Conservation (phyloP, 2,888 invertebrate species). For the Protodeltote pygarga region DNA sequence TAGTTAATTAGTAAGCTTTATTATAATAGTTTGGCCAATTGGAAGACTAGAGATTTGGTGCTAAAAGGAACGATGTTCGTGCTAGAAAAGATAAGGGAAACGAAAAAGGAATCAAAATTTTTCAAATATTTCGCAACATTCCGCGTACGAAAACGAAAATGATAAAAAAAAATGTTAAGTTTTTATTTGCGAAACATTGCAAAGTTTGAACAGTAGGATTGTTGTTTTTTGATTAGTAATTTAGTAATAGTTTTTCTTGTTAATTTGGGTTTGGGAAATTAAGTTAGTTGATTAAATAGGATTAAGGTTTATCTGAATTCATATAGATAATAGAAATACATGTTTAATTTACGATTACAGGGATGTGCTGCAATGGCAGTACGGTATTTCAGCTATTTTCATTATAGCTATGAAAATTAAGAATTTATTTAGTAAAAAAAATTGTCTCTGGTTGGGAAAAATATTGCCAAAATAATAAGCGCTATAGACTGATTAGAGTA, state of each 20-base stretch:
- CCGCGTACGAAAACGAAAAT: slow-evolving; percentile 65
- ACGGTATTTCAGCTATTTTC: slow-evolving; percentile 69
- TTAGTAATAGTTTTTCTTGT: slow-evolving; percentile 82
- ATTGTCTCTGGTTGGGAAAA: slow-evolving; percentile 65
- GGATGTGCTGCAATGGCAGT: slow-evolving; percentile 84
- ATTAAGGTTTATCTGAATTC: slow-evolving; percentile 85
- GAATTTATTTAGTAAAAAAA: slow-evolving; percentile 73
- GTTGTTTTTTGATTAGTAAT: slow-evolving; percentile 84
- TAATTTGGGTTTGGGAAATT: slow-evolving; percentile 86
- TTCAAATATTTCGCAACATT: slow-evolving; percentile 77
- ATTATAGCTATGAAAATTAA: slow-evolving; percentile 60
- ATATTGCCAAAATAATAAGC: slow-evolving; percentile 84
- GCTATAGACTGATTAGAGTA: slow-evolving; percentile 87
- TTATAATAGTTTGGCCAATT: slow-evolving; percentile 80
- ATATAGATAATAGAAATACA: slow-evolving; percentile 80
- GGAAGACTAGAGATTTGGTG: slow-evolving; percentile 86
- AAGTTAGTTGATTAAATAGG: slow-evolving; percentile 83
- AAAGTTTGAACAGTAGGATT: slow-evolving; percentile 78
- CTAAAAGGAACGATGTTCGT: slow-evolving; percentile 82
- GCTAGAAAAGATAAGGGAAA: slow-evolving; percentile 59
- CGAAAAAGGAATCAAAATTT: slow-evolving; percentile 65
- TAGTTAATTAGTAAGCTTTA: slow-evolving; percentile 83
- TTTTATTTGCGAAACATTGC: slow-evolving; percentile 83
- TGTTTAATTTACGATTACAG: slow-evolving; percentile 84
- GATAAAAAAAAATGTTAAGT: slow-evolving; percentile 78